Percentiles rank a stretch among this genome's conserved stretches.
These are phyloP conservation scores for Macrosteles quadrilineatus DNA, from an alignment of 1,140 invertebrate genomes.

Conservation along the genomic window DNA sequence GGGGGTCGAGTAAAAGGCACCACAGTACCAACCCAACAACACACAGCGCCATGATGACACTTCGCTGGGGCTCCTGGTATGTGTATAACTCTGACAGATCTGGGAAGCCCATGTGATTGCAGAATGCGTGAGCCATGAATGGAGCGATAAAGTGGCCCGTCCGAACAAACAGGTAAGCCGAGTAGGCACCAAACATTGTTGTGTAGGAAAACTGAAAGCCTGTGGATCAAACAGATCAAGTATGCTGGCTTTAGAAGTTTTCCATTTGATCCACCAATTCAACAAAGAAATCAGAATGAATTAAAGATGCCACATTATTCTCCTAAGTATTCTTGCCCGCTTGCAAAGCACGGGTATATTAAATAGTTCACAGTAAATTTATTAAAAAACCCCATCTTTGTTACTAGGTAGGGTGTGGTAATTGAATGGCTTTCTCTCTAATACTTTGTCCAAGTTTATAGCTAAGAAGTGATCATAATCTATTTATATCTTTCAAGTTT, in stretches of 20 bases:
- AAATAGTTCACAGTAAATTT: no score
- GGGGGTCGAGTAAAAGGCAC: slow-evolving; percentile 72
- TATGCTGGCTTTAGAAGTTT: no score
- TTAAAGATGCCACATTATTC: background rate
- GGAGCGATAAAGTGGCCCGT: slow-evolving; percentile 87
- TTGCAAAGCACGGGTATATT: no score
- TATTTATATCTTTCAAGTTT: no score
- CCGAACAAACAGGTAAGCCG: slow-evolving; percentile 82
- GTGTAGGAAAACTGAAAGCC: slow-evolving; percentile 91
- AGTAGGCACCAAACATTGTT: slow-evolving; percentile 91
- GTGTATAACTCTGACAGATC: slow-evolving; percentile 77
- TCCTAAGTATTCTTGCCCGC: no score
- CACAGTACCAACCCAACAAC: slow-evolving; percentile 75
- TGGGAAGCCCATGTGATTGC: slow-evolving; percentile 95
- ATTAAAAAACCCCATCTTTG: no score
- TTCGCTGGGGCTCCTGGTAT: slow-evolving; percentile 63
- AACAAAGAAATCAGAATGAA: background rate
- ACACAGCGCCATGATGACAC: slow-evolving; percentile 67
- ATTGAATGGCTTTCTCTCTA: no score
- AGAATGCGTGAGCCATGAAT: slow-evolving; percentile 90
- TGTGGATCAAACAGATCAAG: slow-evolving; percentile 46
- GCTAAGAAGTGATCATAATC: no score
- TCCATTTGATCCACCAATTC: no score
- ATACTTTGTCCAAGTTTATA: no score
- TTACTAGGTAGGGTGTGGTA: no score